Evolutionary conservation across 2,113 vertebrate species (phyloP), one percentile per base, ranked within the genome.

Genomic region (Carlito syrichta): DNA sequence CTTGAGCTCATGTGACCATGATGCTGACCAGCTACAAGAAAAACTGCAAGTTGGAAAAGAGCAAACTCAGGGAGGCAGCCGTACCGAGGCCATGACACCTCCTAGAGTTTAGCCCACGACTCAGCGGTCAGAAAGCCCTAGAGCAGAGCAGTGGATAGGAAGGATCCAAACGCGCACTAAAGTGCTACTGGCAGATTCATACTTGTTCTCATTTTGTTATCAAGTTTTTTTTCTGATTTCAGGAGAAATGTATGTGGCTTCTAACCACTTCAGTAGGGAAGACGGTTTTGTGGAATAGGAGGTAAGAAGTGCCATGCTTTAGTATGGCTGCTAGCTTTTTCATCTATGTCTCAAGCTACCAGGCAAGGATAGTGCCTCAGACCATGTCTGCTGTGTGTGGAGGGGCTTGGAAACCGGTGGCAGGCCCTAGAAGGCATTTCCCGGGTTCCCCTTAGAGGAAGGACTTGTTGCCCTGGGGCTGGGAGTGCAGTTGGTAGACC

Each of bases 71-170:
- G 1, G 17, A 62, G 50, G 27, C 30, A 11, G 12, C 5, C n/a
- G n/a, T n/a, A n/a, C n/a, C 25, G 73, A 52, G 4, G 17, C 48
- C 3, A 6, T 2, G 5, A 9, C 0, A 0, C 13, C 17, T 6
- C 20, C 6, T 52, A 2, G 3, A 20, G 6, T 25, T 45, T 2
- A 0, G n/a, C n/a, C n/a, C n/a, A n/a, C n/a, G n/a, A n/a, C n/a
- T n/a, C n/a, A n/a, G n/a, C n/a, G 4, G 9, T 14, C 13, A 58
- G 74, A 38, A 86, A 48, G 3, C 4, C 35, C 8, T 20, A 9
- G 40, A 92, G 25, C 13, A 83, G 35, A 86, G 58, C 9, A 32
- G 38, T 27, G 16, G 30, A 54, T 13, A 50, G n/a, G 19, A 69
- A 35, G 68, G 86, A n/a, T n/a, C n/a, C n/a, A n/a, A n/a, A n/a